Evolutionary conservation across 2,888 invertebrate genomes (phyloP), one percentile per base, ranked within the genome.

Genomic region (Tipula helvola): DNA sequence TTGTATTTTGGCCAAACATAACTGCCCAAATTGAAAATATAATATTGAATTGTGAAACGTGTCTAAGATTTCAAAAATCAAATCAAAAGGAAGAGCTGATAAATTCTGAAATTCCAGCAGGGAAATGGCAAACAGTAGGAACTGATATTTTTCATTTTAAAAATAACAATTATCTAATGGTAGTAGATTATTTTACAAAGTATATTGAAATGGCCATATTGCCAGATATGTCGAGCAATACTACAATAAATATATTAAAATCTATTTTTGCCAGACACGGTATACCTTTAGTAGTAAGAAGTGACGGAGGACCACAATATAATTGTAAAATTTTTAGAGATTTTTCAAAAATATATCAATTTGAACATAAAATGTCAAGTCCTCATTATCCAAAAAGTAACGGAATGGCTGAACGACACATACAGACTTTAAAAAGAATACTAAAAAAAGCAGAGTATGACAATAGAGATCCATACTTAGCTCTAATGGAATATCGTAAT

Each of bases 201-300:
- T 88, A 87, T 86, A 41, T 87, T 36, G 88, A 88, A 87, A 86
- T 88, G 86, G 87, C 87, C 87, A 39, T 87, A 8, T 71, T 87
- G 39, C 0, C 36, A 28, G 88, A 87, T 36, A 87, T 85, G 86
- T 71, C 87, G 1, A 86, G 86, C 87, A 39, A 16, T 7, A 28
- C 87, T 13, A 87, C 88, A 36, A 84, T 84, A 13, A 86, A 41
- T 0, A 86, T 87, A 39, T 86, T 89, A 42, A 89, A 88, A 86
- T 83, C 87, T 7, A 88, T 88, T 71, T 89, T 88, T 87, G 86
- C 88, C 5, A 86, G 88, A 52, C 88, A 88, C 86, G 88, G 88
- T 13, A 88, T 88, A 41, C 88, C 88, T 5, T 36, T 86, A 87
- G 87, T 88, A n/a, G 5, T 88, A 10, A 86, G 87, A 18, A 87